Evolutionary conservation across 1,140 invertebrate species (phyloP), one percentile per base, ranked within the genome.

Genomic region (Carcinoscorpius rotundicauda): DNA sequence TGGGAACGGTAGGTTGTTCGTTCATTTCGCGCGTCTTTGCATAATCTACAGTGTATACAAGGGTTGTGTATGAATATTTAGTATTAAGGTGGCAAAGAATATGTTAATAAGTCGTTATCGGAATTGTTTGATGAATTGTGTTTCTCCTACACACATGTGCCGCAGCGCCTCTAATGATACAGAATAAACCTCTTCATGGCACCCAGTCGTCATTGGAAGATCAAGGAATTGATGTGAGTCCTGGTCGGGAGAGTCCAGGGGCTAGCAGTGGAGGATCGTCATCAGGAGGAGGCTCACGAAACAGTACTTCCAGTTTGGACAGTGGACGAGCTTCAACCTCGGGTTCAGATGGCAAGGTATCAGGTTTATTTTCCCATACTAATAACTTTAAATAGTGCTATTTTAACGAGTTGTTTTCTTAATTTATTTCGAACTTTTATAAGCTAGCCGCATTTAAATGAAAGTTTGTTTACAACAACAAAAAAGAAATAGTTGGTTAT

Each of bases 281-380:
- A 64, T 63, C 66, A 9, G 83, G 84, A 5, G 85, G 83, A 0
- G 86, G 87, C 75, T 80, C 79, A 61, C 70, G 80, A 4, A 80
- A 80, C 72, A 93, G 90, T 66, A 93, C 91, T 0, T 91, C 92
- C 55, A 94, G 91, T 64, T 79, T 94, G 72, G 93, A 97, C 78
- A 93, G 88, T 71, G 93, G 93, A 4, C 81, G 93, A 68, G 93
- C 92, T 5, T 93, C 91, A 2, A 82, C 84, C 59, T 82, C 75
- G 0, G 68, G 29, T 29, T 29, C 29, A 2, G 29, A 29, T 29
- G 29, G 29, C 29, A 29, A 29, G 29, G 29, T 29, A 29, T 29
- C 29, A 29, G 29, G 29, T 29, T 29, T 29, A 29, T 29, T 29
- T 0, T 29, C 29, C 29, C 29, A 29, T 29, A 29, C 29, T 29